phyloP scores from a whole-genome alignment of 2,797 vertebrate genomes.

The Meriones psammophilus region DNA sequence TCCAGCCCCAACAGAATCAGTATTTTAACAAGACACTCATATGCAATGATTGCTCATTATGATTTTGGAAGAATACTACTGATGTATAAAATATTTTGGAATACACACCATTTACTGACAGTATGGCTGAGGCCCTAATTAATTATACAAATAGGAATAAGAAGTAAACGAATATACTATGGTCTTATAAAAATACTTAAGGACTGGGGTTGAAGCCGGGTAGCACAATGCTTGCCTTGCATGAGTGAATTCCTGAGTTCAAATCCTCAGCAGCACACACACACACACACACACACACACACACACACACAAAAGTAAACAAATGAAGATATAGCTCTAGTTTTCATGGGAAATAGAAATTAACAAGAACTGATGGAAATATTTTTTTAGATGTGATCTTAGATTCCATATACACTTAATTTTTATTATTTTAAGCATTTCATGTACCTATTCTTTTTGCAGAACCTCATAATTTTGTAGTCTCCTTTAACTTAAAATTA shows the following conservation, averaged over 20 bases:
- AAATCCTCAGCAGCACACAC: not conserved
- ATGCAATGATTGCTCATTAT: not conserved
- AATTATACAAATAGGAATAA: not conserved
- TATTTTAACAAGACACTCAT: not conserved
- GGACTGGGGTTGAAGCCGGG: not conserved
- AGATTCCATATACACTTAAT: not conserved
- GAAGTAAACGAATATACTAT: not conserved
- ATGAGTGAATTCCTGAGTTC: not conserved
- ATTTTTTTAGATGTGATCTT: not conserved
- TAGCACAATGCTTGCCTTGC: not conserved
- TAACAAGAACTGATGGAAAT: slow-evolving; percentile 4
- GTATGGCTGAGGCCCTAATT: not conserved
- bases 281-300: no score
- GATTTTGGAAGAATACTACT: not conserved
- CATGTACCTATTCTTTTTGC: not conserved
- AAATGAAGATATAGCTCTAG: not conserved
- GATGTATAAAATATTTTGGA: not conserved
- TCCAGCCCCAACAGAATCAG: not conserved
- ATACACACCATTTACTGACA: not conserved
- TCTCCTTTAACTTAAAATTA: slow-evolving; percentile 22
- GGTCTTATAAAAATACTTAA: not conserved
- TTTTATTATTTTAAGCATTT: not conserved
- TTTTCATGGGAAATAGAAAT: not conserved
- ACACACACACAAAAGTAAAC: not conserved
- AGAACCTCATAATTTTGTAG: not conserved